phyloP scores from a whole-genome alignment of 2,888 invertebrate species.

The Leucoma salicis region DNA sequence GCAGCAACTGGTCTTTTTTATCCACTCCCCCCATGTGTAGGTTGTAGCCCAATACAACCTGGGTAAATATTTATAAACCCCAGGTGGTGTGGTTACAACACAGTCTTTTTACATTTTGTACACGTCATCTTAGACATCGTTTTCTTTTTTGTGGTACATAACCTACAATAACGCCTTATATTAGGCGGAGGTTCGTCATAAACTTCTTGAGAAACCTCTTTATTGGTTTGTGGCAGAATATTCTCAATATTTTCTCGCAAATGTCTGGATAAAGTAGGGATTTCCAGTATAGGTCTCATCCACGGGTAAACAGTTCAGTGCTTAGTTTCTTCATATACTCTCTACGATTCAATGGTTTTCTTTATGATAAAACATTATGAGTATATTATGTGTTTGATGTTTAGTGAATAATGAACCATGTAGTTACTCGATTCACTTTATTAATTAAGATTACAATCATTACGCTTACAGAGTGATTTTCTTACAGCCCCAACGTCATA shows the following conservation, averaged over 20 bases:
- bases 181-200: constrained; percentile 13
- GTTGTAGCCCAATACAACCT: constrained; percentile 19
- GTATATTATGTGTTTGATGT: neutral
- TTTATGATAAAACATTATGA: neutral
- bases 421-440: too few species aligned
- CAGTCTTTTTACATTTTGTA: too few species aligned
- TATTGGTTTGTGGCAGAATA: constrained; percentile 4
- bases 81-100: too few species aligned
- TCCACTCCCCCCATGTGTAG: constrained; percentile 23
- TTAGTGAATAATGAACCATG: neutral
- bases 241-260: constrained; percentile 9
- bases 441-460: too few species aligned
- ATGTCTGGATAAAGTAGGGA: constrained; percentile 1
- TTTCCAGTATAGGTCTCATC: neutral
- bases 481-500: too few species aligned
- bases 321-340: neutral
- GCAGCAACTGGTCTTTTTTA: neutral
- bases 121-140: constrained; percentile 10
- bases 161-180: constrained; percentile 8
- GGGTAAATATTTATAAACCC: constrained; percentile 10
- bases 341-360: neutral
- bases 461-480: too few species aligned
- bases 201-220: constrained; percentile 5
- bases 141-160: constrained; percentile 9
- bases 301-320: neutral